A percentile compares a stretch with the other conserved stretches of the same genome.
Conservation (phyloP, 2,888 invertebrate genomes). For the Oxycera nigricornis region DNA sequence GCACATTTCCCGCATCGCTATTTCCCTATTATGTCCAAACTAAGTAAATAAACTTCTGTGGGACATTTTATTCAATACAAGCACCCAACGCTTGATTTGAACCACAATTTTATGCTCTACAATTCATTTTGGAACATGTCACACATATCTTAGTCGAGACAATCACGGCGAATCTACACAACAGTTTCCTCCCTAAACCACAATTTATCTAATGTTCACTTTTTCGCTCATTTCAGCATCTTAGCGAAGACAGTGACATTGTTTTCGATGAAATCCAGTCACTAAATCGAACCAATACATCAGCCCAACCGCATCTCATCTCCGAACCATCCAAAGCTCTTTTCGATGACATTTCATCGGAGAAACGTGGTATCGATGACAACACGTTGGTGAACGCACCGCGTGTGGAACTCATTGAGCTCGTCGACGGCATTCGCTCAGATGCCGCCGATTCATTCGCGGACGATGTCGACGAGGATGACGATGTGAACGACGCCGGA, state of each 20-base stretch:
- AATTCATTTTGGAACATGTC: too few relatives aligned
- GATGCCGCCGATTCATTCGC: slow-evolving; percentile 39
- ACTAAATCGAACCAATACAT: slow-evolving; percentile 22
- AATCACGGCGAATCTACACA: too few relatives aligned
- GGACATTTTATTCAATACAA: too few relatives aligned
- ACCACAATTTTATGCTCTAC: too few relatives aligned
- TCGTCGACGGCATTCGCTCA: not conserved
- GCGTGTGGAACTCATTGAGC: not conserved
- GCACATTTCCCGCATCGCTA: too few relatives aligned
- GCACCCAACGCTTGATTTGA: too few relatives aligned
- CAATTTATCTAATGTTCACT: slow-evolving; percentile 39
- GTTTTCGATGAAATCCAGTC: slow-evolving; percentile 52
- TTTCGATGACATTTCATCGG: slow-evolving; percentile 7
- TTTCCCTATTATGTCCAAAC: too few relatives aligned
- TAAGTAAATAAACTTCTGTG: too few relatives aligned
- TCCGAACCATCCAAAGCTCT: slow-evolving; percentile 20
- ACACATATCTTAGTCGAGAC: too few relatives aligned
- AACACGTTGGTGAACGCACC: slow-evolving; percentile 10
- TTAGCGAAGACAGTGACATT: slow-evolving; percentile 50
- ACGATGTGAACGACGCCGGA: not conserved
- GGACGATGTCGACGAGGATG: slow-evolving; percentile 49
- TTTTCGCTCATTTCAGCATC: slow-evolving; percentile 40
- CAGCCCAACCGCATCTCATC: not conserved
- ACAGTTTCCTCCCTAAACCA: not conserved
- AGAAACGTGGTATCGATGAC: not conserved